Base-by-base conservation (phyloP, 2,113 vertebrate genomes). In the Amblyornis subalaris region DNA sequence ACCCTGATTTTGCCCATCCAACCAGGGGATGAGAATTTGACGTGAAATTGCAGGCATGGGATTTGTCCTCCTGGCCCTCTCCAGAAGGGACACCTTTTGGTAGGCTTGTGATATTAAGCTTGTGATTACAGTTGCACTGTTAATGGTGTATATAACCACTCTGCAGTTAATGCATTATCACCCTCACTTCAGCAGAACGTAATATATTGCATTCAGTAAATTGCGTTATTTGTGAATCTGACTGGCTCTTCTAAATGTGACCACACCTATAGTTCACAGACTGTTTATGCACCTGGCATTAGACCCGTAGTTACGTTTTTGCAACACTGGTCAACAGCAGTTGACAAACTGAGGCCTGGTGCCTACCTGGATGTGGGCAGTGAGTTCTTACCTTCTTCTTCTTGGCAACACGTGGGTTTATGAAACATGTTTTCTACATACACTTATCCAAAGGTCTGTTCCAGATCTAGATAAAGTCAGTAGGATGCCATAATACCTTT, bases 161-260 rank as follows among this genome's bases (percentile, higher is more conserved):
- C 29, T 47, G 31, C 45, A 53, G 47, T 35, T 58, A 40, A 35
- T 66, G 12, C 38, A 12, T 45, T 47, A 33, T 85, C 47, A 35
- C 22, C 14, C 6, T 25, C 12, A 36, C 53, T 28, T 22, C 53
- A 36, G 35, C 79, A 48, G 18, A 60, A 12, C 0, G 0, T 14
- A 31, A 5, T 33, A 6, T 28, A 12, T 33, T 73, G 40, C 15
- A 4, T 67, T 67, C 29, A 54, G 2, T 53, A 85, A 47, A 21
- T 24, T 0, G 0, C 36, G 35, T 22, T 42, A 28, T 33, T 79
- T 3, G 4, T 47, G 45, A 72, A 40, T 51, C 22, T 0, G 0
- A 9, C 25, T 60, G n/a, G 10, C 31, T 73, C 47, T 60, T 67
- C 24, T 35, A 31, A 54, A 42, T 28, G 45, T 6, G 22, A 10